Conservation (phyloP, 2,113 vertebrate genomes). For the Amphiprion percula region DNA sequence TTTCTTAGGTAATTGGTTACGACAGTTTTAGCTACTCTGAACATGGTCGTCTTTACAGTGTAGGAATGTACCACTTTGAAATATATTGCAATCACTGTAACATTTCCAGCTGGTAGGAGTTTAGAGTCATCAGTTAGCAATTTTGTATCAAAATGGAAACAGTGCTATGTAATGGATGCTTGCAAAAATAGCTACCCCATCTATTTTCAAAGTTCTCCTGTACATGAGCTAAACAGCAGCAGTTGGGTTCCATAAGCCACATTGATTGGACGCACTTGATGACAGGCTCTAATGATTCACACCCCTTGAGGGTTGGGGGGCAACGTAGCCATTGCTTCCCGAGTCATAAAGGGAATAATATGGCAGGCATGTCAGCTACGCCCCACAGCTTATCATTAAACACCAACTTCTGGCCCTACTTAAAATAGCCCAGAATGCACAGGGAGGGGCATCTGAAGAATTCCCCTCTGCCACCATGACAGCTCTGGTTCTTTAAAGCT, state of each 20-base stretch:
- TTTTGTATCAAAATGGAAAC: slow-evolving; percentile 54
- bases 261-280: slow-evolving; percentile 63
- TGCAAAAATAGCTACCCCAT: slow-evolving; percentile 49
- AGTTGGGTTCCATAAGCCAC: slow-evolving; percentile 23
- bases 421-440: slow-evolving; percentile 76
- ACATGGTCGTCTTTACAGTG: too few relatives aligned
- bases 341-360: slow-evolving; percentile 68
- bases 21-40: too few relatives aligned
- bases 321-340: slow-evolving; percentile 49
- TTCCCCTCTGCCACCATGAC: slow-evolving; percentile 50
- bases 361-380: slow-evolving; percentile 68
- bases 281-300: slow-evolving; percentile 64
- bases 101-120: neutral
- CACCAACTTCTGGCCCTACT: slow-evolving; percentile 64
- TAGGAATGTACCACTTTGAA: neutral
- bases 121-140: slow-evolving; percentile 26
- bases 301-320: slow-evolving; percentile 32
- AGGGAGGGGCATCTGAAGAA: slow-evolving; percentile 65
- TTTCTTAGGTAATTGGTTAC: too few relatives aligned
- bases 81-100: neutral
- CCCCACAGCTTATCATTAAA: slow-evolving; percentile 77
- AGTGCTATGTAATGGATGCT: slow-evolving; percentile 11
- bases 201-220: slow-evolving; percentile 46
- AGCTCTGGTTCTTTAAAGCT: slow-evolving; percentile 52
- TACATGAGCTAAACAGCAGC: slow-evolving; percentile 60